Evolutionary conservation across 2,797 vertebrate genomes (phyloP).

Genomic region (Australoheros facetus): DNA sequence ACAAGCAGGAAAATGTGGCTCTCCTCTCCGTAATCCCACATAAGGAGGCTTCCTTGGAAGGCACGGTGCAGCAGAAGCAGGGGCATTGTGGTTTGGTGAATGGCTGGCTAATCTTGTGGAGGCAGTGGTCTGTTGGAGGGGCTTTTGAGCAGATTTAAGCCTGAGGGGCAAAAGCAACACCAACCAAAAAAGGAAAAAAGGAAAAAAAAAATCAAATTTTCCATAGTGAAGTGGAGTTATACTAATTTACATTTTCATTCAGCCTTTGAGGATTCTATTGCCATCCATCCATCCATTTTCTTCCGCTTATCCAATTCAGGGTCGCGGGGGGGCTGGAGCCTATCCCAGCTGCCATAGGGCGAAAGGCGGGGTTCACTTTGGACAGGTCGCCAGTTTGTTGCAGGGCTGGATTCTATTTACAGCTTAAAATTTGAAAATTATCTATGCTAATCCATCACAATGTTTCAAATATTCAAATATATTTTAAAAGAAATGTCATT

Average conservation of each 20-base stretch:
- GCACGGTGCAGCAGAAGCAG: slow-evolving; percentile 54
- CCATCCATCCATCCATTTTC: too few species aligned
- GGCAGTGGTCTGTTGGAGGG: slow-evolving; percentile 69
- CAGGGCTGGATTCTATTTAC: slow-evolving; percentile 17
- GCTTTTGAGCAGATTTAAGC: slow-evolving; percentile 69
- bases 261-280: slow-evolving; percentile 29
- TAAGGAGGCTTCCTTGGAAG: slow-evolving; percentile 70
- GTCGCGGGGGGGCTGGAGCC: too few species aligned
- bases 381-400: too few species aligned
- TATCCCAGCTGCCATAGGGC: too few species aligned
- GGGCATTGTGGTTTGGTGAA: slow-evolving; percentile 70
- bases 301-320: too few species aligned
- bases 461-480: slow-evolving; percentile 31
- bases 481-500: background rate
- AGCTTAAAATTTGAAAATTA: background rate
- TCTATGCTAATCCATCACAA: slow-evolving; percentile 10
- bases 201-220: slow-evolving; percentile 48
- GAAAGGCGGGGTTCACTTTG: too few species aligned
- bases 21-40: slow-evolving; percentile 64
- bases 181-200: slow-evolving; percentile 26
- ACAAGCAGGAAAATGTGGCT: slow-evolving; percentile 54
- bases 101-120: slow-evolving; percentile 69
- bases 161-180: slow-evolving; percentile 52
- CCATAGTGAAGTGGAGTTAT: slow-evolving; percentile 36
- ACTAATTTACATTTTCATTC: slow-evolving; percentile 55